phyloP scores from a whole-genome alignment of 2,888 invertebrate genomes.

The Tanypteryx hageni region DNA sequence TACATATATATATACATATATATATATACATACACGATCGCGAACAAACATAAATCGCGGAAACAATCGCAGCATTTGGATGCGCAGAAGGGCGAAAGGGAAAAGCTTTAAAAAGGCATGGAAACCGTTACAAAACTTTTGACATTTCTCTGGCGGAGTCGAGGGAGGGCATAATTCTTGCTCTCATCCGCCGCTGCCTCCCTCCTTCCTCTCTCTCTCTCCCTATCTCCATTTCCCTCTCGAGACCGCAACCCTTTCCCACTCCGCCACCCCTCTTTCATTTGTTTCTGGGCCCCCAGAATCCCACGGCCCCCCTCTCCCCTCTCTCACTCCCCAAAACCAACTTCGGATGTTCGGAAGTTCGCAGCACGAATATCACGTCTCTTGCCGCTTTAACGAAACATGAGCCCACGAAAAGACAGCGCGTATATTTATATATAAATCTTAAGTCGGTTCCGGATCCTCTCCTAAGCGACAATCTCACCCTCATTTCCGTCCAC shows the following conservation, averaged over 20 bases:
- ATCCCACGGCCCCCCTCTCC: neutral
- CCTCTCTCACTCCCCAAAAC: neutral
- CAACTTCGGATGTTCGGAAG: constrained; percentile 14
- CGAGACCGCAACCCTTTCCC: constrained; percentile 11
- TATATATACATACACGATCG: neutral
- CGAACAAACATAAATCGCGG: neutral
- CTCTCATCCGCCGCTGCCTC: neutral
- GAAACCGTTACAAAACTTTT: neutral
- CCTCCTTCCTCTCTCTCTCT: neutral
- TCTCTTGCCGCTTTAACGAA: neutral
- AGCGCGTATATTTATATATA: neutral
- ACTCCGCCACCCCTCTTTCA: neutral
- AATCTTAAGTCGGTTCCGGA: neutral
- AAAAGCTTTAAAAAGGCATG: neutral
- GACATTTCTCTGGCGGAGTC: neutral
- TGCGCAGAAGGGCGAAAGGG: neutral
- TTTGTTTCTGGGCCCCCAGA: neutral
- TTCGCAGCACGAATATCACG: neutral
- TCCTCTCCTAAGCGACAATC: constrained; percentile 15
- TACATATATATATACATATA: too few relatives aligned
- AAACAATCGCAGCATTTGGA: neutral
- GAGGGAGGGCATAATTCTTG: neutral
- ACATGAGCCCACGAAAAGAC: too few relatives aligned
- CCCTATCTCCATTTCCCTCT: neutral
- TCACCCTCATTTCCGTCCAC: neutral